Percentiles rank a stretch among this genome's conserved stretches.
These are phyloP conservation scores for Chunga burmeisteri DNA, from an alignment of 2,113 vertebrate species.

Conservation along the genomic window DNA sequence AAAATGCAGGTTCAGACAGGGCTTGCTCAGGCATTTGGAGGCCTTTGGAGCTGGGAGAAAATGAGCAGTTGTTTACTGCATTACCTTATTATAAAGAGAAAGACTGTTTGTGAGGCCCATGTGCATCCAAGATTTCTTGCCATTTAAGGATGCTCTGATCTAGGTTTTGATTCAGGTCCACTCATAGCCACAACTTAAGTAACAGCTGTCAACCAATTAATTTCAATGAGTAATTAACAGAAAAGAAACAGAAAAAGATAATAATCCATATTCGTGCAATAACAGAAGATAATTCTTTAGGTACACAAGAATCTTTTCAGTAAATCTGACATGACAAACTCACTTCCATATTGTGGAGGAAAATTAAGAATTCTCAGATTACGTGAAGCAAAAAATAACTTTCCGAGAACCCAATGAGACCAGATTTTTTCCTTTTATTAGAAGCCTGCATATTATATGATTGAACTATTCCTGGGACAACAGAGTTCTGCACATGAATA, in stretches of 20 bases:
- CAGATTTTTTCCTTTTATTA: conserved; percentile 8
- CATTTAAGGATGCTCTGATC: not conserved
- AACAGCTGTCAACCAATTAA: not conserved
- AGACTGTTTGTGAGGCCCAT: not conserved
- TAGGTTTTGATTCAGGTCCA: not conserved
- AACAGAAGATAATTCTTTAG: not conserved
- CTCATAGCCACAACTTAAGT: not conserved
- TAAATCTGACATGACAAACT: not conserved
- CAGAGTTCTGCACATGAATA: conserved; percentile 11
- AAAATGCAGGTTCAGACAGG: not conserved
- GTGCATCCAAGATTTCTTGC: not conserved
- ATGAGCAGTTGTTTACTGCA: not conserved
- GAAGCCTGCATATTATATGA: not conserved
- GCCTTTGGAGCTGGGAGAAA: not conserved
- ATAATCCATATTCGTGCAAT: not conserved
- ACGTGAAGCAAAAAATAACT: not conserved
- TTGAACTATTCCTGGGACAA: not conserved
- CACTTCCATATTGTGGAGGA: not conserved
- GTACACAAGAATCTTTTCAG: not conserved
- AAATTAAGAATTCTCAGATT: not conserved
- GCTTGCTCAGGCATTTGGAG: not conserved
- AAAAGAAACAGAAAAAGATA: not conserved
- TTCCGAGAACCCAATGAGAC: conserved; percentile 9
- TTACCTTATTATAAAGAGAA: not conserved
- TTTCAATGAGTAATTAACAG: not conserved